These are phyloP conservation scores for Siderastrea radians DNA, from an alignment of 92 coral and sea anemone genomes.

Conservation along the genomic window DNA sequence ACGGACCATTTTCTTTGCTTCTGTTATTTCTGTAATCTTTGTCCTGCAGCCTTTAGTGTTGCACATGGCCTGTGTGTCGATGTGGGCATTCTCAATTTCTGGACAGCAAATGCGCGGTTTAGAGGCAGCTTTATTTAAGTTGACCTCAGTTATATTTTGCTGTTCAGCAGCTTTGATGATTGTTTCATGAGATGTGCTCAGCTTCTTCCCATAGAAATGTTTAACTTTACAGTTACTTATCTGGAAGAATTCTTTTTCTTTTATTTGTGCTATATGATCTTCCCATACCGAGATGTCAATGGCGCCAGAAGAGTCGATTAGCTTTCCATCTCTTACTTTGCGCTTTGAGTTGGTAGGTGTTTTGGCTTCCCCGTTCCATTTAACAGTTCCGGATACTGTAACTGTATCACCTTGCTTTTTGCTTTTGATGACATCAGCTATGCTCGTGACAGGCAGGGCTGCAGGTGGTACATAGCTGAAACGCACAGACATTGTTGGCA, in stretches of 20 bases:
- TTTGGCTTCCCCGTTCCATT: slow-evolving; percentile 54
- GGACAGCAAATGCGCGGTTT: slow-evolving; percentile 50
- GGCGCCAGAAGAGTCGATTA: slow-evolving; percentile 47
- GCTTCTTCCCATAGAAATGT: slow-evolving; percentile 12
- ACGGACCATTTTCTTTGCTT: slow-evolving; percentile 39
- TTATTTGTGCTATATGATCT: slow-evolving; percentile 33
- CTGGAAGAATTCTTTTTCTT: slow-evolving; percentile 45
- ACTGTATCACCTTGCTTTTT: slow-evolving; percentile 5
- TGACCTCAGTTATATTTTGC: slow-evolving; percentile 11
- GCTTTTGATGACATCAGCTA: slow-evolving; percentile 13
- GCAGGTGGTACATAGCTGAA: slow-evolving; percentile 47
- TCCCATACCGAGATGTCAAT: slow-evolving; percentile 47
- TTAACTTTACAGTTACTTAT: slow-evolving; percentile 30
- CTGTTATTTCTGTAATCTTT: slow-evolving; percentile 30
- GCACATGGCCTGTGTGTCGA: slow-evolving; percentile 45
- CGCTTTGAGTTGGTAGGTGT: slow-evolving; percentile 43
- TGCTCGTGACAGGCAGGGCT: slow-evolving; percentile 30
- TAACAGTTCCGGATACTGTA: slow-evolving; percentile 40
- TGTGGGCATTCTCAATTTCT: slow-evolving; percentile 43
- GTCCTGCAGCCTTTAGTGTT: slow-evolving; percentile 47
- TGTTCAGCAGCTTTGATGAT: slow-evolving; percentile 7
- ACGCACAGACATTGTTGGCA: slow-evolving; percentile 25
- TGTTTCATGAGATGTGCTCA: slow-evolving; percentile 5
- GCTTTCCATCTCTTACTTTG: slow-evolving; percentile 54
- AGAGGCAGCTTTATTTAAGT: neutral